Evolutionary conservation across 2,113 vertebrate genomes (phyloP), one percentile per base, ranked within the genome.

Genomic region (Entosphenus tridentatus): DNA sequence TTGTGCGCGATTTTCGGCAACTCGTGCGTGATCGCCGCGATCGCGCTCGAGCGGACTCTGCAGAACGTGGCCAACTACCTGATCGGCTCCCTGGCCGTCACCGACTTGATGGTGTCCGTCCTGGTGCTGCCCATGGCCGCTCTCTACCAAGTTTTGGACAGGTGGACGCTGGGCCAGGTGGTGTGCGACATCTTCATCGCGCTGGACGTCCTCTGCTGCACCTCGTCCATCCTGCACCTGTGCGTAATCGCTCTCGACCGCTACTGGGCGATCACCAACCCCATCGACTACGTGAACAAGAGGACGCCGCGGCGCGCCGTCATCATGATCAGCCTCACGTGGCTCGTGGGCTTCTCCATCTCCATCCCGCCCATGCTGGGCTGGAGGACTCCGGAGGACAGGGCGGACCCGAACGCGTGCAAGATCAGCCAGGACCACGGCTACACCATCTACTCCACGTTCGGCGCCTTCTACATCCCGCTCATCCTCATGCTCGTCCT

Each of bases 1-100:
- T 81, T 96, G 70, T 91, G 88, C 74, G 84, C 92, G 11, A 84
- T 90, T 72, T 83, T 90, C 73, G 93, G 93, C 72, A 98, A 98
- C 76, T 84, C 88, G 13, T 98, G 86, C 76, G 93, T 98, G 73
- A 85, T 98, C 72, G 87, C 89, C 1, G 89, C 88, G 71, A 92
- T 98, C 75, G 84, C 84, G 70, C 73, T 95, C 80, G 93, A 98
- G 78, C 85, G 89, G 75, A 88, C 86, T 74, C 86, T 98, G 75
- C 93, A 98, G 78, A 96, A 88, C 65, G 92, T 96, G 73, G 89
- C 89, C 70, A 96, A 96, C 82, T 98, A 96, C 77, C 83, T 98
- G 69, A 96, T 98, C 77, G 89, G 93, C 62, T 98, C 92, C 0
- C 79, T 96, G 78, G 92, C 93, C 3, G 87, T 98, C 70, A 90